Base-by-base conservation (phyloP, 2,797 vertebrate species). In the Gadopsis marmoratus region DNA sequence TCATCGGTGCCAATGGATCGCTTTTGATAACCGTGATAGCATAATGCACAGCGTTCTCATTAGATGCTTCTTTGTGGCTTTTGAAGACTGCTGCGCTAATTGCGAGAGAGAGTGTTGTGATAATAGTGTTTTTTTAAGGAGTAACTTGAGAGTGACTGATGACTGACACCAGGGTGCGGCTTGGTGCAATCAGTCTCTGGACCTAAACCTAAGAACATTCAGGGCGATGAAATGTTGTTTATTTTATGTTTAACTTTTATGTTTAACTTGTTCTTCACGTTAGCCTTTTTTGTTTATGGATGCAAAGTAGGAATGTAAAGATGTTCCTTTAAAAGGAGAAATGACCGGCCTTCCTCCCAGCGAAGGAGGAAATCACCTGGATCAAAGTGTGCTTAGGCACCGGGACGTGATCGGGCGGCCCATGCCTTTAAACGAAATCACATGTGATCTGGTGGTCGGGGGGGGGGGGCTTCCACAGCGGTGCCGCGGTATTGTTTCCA, bases 1-100 rank as follows among this genome's bases (percentile, higher is more conserved):
- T 95, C 95, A 96, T 81, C 63, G 83, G 91, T 94, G 93, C 90
- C 94, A 92, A 91, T 88, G 91, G 83, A 91, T 91, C 85, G 5
- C 79, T 86, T 94, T 92, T 91, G 87, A 91, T 78, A 85, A 81
- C 77, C 17, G 74, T 79, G 88, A 92, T 85, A 50, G 89, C 81
- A 76, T 87, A 61, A 90, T 92, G 80, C 64, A 54, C 82, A n/a
- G 62, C 71, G 0, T 33, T 91, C 92, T 94, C 94, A 94, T 95
- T 94, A 95, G 89, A 62, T 56, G 82, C 45, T 55, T 62, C 81
- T 79, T 76, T 83, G 76, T 71, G 62, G 69, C 50, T 66, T 76
- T 45, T 72, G 76, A 64, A 69, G 43, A 63, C 43, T 1, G 65
- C 74, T 33, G 26, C 70, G 73, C 73, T 85, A 89, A 90, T 88